These are phyloP conservation scores for Cyprinodon brontotheroides DNA, from an alignment of 2,113 vertebrate species.

Conservation along the genomic window DNA sequence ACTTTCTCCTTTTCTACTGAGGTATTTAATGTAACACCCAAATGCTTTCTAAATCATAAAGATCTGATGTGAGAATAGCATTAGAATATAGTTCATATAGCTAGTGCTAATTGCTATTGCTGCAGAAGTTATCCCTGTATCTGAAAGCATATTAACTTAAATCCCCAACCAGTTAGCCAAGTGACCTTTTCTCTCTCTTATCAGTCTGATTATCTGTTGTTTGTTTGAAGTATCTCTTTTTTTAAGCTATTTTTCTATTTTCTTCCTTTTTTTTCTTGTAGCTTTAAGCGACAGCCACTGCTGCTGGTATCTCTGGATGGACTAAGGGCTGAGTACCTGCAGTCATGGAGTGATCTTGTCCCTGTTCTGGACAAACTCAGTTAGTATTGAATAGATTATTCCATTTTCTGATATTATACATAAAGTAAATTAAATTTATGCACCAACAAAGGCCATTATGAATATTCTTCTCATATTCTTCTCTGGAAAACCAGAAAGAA, in stretches of 20 bases:
- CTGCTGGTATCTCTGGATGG: slow-evolving; percentile 79
- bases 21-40: neutral
- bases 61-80: neutral
- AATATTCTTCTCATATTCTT: too few relatives aligned
- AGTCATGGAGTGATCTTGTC: slow-evolving; percentile 60
- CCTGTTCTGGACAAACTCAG: slow-evolving; percentile 77
- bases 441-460: too few relatives aligned
- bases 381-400: slow-evolving; percentile 22
- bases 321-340: slow-evolving; percentile 74
- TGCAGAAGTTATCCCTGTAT: neutral
- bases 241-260: neutral
- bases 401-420: neutral
- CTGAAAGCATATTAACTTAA: neutral
- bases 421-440: neutral
- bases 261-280: neutral
- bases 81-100: neutral
- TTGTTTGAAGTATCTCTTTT: neutral
- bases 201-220: neutral
- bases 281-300: slow-evolving; percentile 72
- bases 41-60: neutral
- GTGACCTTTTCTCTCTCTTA: neutral
- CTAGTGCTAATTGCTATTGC: too few relatives aligned
- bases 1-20: neutral
- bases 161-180: neutral
- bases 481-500: too few relatives aligned